Evolutionary conservation across 2,888 invertebrate genomes (phyloP), one percentile per base, ranked within the genome.

Genomic region (Drosophila parthenogenetica): DNA sequence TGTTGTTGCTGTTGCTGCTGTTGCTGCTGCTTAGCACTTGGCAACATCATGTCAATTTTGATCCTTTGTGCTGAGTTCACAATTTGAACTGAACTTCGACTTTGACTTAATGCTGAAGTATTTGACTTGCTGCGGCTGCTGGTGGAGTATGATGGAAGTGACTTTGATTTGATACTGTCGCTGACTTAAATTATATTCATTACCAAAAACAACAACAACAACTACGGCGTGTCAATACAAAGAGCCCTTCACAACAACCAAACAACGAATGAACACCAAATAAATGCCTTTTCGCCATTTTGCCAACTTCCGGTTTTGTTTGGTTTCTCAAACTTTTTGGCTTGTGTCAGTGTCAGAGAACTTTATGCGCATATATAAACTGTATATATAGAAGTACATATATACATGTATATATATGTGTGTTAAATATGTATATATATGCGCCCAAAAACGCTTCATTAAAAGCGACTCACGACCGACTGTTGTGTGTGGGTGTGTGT

Each of bases 371-470:
- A 57, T 17, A n/a, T 16, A 48, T 14, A 37, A 11, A 37, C 37
- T 16, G 37, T 22, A 10, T 8, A 14, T 19, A 54, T 17, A 53
- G 10, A 35, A 13, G n/a, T 46, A 65, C 43, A 65, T 51, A 16
- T 61, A 32, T 48, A 37, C 19, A 54, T 29, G 14, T 48, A 29
- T 59, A 50, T 49, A 42, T 37, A 71, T 72, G 66, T 72, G 58
- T 77, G n/a, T n/a, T n/a, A n/a, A n/a, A n/a, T 48, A 29, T 59
- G 42, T 49, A 42, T 37, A 71, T 72, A 69, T 72, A 58, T 77
- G 73, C 64, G 87, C 55, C 87, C 61, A 5, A 66, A 66, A 55
- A 51, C 68, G 89, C 84, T 87, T 82, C 89, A 82, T 82, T 82
- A 87, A 82, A 83, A 84, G 62, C 87, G 59, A 65, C 81, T 79